Evolutionary conservation across 2,113 vertebrate genomes (phyloP), one percentile per base, ranked within the genome.

Genomic region (Tachuris rubrigastra): DNA sequence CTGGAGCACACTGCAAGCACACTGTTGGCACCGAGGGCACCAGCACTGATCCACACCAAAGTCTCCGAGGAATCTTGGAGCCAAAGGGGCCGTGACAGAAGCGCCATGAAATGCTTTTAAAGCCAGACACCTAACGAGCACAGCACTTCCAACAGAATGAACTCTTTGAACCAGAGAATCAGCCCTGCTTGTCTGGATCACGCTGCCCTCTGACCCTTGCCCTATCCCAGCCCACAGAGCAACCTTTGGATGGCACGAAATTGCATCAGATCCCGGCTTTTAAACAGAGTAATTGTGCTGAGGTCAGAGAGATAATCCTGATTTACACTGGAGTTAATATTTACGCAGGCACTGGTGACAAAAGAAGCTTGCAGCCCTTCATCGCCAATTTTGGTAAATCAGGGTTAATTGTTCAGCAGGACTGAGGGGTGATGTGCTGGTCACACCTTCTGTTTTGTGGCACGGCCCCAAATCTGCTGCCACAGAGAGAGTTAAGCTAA

Each of bases 91-190:
- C 0, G 0, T 2, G 11, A 30, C 15, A 20, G 27, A 42, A 25
- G 58, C 2, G 1, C 22, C 22, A 5, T 1, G 7, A 25, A 41
- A 71, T 0, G 4, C 22, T 24, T 27, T 17, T 14, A 31, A 28
- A 85, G 39, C 10, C 55, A 30, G 50, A 33, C 19, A 9, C 8
- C 9, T 6, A 14, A 42, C 0, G 1, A 69, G 39, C 5, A 6
- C 52, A 62, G 31, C 3, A 4, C n/a, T 53, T 73, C 35, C 0
- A 0, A 18, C 13, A 5, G 17, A 65, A 50, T 5, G 49, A 86
- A 63, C 2, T 0, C 6, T 20, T 4, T 0, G 6, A 73, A 37
- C 8, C 4, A 0, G 0, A 67, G 27, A 63, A 83, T 28, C 75
- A 47, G 25, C 60, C 74, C 0, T 0, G 62, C 37, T 74, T 39